phyloP scores from a whole-genome alignment of 2,113 vertebrate species.

The Trichomycterus rosablanca region DNA sequence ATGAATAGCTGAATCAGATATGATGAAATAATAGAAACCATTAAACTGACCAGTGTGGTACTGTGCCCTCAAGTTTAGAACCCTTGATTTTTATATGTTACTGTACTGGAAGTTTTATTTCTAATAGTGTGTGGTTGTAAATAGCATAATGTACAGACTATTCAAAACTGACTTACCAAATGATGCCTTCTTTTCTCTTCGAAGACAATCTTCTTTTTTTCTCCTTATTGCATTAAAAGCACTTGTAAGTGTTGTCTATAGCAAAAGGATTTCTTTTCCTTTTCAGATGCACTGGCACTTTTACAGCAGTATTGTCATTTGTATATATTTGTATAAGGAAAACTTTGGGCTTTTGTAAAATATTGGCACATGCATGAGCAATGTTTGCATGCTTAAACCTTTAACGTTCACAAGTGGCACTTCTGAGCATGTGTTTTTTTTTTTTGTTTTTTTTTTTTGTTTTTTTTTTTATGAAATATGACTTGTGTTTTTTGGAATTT shows the following conservation, averaged over 20 bases:
- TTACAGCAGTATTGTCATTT: slow-evolving; percentile 45
- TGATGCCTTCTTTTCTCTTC: background rate
- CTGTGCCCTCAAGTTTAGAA: no score
- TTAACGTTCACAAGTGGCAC: background rate
- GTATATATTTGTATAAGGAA: slow-evolving; percentile 36
- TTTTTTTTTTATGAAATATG: no score
- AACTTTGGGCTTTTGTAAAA: slow-evolving; percentile 5
- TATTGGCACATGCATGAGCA: slow-evolving; percentile 1
- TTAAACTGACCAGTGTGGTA: background rate
- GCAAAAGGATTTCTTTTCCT: background rate
- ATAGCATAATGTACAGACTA: background rate
- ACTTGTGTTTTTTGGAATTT: background rate
- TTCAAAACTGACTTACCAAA: background rate
- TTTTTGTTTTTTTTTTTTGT: no score
- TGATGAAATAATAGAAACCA: background rate
- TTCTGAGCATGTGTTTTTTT: background rate
- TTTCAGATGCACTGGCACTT: slow-evolving; percentile 67
- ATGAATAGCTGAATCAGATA: background rate
- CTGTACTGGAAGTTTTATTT: no score
- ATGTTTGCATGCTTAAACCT: slow-evolving; percentile 8
- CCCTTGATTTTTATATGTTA: no score
- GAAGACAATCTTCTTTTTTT: background rate
- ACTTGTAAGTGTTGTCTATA: slow-evolving; percentile 47
- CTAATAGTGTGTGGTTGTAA: background rate
- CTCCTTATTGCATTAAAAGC: slow-evolving; percentile 35